Base-by-base conservation (phyloP, 2,888 invertebrate species). In the Blomia tropicalis region DNA sequence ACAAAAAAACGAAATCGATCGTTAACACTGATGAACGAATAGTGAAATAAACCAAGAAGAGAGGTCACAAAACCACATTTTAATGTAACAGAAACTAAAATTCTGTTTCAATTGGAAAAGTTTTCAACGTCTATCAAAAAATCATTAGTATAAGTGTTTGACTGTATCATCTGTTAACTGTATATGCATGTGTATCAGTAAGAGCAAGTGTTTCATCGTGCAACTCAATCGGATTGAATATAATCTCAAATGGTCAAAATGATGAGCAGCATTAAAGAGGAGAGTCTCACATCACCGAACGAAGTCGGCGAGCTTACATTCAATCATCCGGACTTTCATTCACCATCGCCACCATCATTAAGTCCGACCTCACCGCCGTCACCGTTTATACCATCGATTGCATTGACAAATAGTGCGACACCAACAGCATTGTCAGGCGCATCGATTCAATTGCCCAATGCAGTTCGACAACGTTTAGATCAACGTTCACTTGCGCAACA, bases 401-500 rank as follows among this genome's bases (percentile, higher is more conserved):
- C 23, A 25, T 11, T 22, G 23, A n/a, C 51, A 7, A 47, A 22
- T 27, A 11, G 7, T 7, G 7, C 51, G 7, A 14, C 51, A 14
- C 41, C 14, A 14, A 41, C 14, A 14, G 41, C 41, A n/a, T n/a
- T n/a, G n/a, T n/a, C n/a, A n/a, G n/a, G n/a, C 14, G 51, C 51
- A 27, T 7, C 51, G 7, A 47, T 47, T 22, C 51, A 47, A 47
- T 14, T 47, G 7, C 51, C 51, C 7, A 7, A 47, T n/a, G 51
- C 51, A 22, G n/a, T 47, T 19, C 62, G 14, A 30, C 56, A 19
- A 44, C 54, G 17, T 25, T 36, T 41, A 25, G 19, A 29, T 29
- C 47, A 43, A 7, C 63, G 56, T 22, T 54, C 63, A 63, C 41
- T 59, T 23, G 63, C 63, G 19, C 63, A 63, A 31, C 63, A 63